Percentiles rank a stretch among this genome's conserved stretches.
Evolutionary conservation across 2,888 invertebrate species (phyloP).

Genomic region (Tenthredo scrophulariae): DNA sequence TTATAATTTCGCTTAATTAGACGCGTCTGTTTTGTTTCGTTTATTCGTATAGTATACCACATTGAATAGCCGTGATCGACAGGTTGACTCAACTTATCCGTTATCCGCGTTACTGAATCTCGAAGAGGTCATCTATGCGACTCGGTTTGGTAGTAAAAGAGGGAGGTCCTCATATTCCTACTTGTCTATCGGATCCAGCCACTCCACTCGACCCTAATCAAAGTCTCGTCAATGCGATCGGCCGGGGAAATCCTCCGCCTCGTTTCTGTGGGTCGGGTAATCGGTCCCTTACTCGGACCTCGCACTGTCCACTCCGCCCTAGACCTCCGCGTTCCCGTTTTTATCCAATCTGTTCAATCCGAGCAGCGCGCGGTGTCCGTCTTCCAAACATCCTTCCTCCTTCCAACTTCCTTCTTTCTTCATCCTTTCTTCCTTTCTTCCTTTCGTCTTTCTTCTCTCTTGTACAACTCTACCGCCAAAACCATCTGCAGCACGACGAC

Average conservation of each 20-base stretch:
- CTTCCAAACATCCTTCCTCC: constrained; percentile 65
- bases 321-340: constrained; percentile 30
- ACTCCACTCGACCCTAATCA: constrained; percentile 77
- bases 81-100: too few species aligned
- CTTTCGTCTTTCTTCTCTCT: constrained; percentile 53
- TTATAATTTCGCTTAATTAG: too few species aligned
- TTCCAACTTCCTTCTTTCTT: constrained; percentile 53
- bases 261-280: constrained; percentile 72
- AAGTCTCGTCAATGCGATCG: constrained; percentile 78
- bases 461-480: constrained; percentile 26
- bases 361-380: constrained; percentile 52
- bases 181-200: constrained; percentile 73
- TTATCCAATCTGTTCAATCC: constrained; percentile 43
- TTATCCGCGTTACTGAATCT: constrained; percentile 8
- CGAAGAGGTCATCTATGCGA: constrained; percentile 8
- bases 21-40: too few species aligned
- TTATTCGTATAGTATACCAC: too few species aligned
- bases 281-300: constrained; percentile 77
- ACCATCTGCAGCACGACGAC: constrained; percentile 7
- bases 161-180: constrained; percentile 62
- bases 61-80: too few species aligned
- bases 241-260: constrained; percentile 46
- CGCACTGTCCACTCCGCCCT: constrained; percentile 73
- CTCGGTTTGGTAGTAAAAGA: constrained; percentile 12
- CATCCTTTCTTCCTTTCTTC: constrained; percentile 57